phyloP scores from a whole-genome alignment of 2,888 invertebrate species.

The Syritta pipiens region DNA sequence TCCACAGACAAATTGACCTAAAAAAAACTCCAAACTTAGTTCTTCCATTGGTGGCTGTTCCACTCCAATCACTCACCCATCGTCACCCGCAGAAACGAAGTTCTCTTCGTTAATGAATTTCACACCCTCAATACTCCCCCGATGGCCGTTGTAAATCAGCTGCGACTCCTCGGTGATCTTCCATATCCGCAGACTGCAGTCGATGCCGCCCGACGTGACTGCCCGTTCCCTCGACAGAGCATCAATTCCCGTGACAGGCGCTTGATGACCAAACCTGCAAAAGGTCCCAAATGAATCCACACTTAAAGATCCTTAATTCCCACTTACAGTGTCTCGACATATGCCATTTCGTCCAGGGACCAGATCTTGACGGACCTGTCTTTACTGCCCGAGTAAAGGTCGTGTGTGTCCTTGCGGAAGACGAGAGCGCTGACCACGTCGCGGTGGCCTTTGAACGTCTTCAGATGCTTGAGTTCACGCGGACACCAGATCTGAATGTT shows the following conservation, averaged over 20 bases:
- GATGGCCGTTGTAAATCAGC: slow-evolving; percentile 92
- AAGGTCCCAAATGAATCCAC: not conserved
- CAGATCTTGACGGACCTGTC: slow-evolving; percentile 94
- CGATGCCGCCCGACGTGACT: slow-evolving; percentile 93
- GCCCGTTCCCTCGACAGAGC: slow-evolving; percentile 91
- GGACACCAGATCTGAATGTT: slow-evolving; percentile 92
- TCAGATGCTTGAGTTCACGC: slow-evolving; percentile 86
- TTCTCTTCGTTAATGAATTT: slow-evolving; percentile 95
- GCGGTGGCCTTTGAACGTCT: slow-evolving; percentile 90
- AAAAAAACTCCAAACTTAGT: slow-evolving; percentile 8
- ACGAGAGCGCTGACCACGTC: slow-evolving; percentile 87
- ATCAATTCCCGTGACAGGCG: slow-evolving; percentile 91
- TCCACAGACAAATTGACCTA: slow-evolving; percentile 88
- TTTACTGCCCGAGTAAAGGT: slow-evolving; percentile 88
- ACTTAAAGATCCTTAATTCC: not conserved
- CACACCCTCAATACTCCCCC: slow-evolving; percentile 91
- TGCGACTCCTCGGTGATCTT: slow-evolving; percentile 98
- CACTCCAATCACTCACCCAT: slow-evolving; percentile 83
- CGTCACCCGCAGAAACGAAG: slow-evolving; percentile 95
- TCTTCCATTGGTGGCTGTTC: not conserved
- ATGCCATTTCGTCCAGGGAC: slow-evolving; percentile 97
- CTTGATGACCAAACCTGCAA: slow-evolving; percentile 90
- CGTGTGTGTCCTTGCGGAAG: slow-evolving; percentile 91
- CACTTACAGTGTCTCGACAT: slow-evolving; percentile 91
- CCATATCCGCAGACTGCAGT: slow-evolving; percentile 94